Conservation (phyloP, 2,888 invertebrate species). For the Dasypogon diadema region DNA sequence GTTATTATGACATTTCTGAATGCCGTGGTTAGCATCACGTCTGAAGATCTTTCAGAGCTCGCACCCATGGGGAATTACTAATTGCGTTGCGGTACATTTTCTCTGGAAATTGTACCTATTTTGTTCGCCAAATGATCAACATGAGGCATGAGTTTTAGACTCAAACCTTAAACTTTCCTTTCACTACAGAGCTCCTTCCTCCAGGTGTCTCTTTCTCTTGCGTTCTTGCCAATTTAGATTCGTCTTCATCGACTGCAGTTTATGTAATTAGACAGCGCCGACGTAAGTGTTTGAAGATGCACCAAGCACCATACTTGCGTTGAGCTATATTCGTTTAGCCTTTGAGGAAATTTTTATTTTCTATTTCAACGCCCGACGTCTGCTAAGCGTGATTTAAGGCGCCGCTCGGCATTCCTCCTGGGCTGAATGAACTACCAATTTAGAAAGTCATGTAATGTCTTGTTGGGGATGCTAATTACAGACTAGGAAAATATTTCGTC, state of each 20-base stretch:
- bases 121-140: neutral
- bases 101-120: too few species aligned
- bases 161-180: too few species aligned
- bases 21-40: neutral
- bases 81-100: neutral
- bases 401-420: slow-evolving; percentile 8
- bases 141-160: neutral
- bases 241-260: neutral
- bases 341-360: neutral
- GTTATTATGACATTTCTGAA: slow-evolving; percentile 5
- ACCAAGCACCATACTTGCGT: neutral
- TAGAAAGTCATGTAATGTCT: slow-evolving; percentile 9
- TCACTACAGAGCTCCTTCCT: neutral
- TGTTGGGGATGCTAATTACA: slow-evolving; percentile 10
- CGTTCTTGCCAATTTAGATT: neutral
- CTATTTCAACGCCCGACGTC: neutral
- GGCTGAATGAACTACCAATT: slow-evolving; percentile 28
- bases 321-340: slow-evolving; percentile 5
- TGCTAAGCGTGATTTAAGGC: slow-evolving; percentile 20
- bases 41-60: slow-evolving; percentile 13
- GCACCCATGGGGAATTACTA: neutral
- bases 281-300: neutral
- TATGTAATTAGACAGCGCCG: slow-evolving; percentile 6
- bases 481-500: slow-evolving; percentile 11
- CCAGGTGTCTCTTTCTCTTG: neutral